These are phyloP conservation scores for Andricus quercusramuli DNA, from an alignment of 2,888 invertebrate genomes.

Conservation along the genomic window DNA sequence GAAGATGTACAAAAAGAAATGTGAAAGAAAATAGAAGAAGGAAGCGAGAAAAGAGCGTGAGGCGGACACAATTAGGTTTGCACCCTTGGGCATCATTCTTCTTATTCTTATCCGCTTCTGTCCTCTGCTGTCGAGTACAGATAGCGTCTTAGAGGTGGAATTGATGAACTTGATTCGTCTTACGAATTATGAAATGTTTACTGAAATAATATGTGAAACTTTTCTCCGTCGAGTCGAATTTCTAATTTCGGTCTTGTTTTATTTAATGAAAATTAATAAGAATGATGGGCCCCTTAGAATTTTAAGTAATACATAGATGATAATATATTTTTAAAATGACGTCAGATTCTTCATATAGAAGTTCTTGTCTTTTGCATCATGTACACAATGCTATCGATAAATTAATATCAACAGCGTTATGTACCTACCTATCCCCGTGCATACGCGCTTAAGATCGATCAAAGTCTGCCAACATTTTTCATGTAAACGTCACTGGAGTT, in stretches of 20 bases:
- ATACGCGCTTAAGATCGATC: constrained; percentile 53
- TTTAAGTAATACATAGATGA: neutral
- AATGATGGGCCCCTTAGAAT: neutral
- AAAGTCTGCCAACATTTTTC: constrained; percentile 54
- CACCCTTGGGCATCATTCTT: constrained; percentile 74
- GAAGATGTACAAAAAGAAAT: constrained; percentile 15
- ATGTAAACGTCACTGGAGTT: constrained; percentile 51
- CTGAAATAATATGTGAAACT: neutral
- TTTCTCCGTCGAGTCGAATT: neutral
- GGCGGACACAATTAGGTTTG: constrained; percentile 74
- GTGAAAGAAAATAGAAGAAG: neutral
- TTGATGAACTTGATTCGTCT: constrained; percentile 32
- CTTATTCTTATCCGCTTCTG: constrained; percentile 64
- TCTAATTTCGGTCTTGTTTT: neutral
- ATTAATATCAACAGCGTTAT: constrained; percentile 28
- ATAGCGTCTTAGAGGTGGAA: constrained; percentile 68
- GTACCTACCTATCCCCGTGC: constrained; percentile 41
- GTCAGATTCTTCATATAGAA: neutral
- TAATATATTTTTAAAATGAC: neutral
- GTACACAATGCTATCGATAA: constrained; percentile 25
- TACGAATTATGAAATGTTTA: neutral
- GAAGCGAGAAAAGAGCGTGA: constrained; percentile 51
- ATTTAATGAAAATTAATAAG: neutral
- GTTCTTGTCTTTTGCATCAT: neutral
- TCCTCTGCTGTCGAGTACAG: constrained; percentile 54